Evolutionary conservation across 2,888 invertebrate species (phyloP), one percentile per base, ranked within the genome.

Genomic region (Drosophila differens): DNA sequence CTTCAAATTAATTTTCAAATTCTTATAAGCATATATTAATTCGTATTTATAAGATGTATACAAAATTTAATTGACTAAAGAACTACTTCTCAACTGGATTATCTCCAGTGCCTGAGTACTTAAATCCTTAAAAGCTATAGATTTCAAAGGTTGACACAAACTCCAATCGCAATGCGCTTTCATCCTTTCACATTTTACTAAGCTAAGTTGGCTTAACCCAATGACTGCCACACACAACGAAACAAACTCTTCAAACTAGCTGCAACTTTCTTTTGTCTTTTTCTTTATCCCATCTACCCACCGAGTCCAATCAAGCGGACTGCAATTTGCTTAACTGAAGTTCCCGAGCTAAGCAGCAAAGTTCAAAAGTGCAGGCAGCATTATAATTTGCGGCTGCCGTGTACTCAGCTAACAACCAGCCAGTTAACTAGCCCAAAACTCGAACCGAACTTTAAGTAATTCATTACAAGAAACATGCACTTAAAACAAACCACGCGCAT

Each of bases 331-430:
- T 60, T 78, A 85, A 74, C 76, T 61, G 41, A 81, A 83, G 75
- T 81, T 78, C 51, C 75, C 44, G 47, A 33, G 71, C 76, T 47
- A 82, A 73, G 68, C 76, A 85, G 76, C 68, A 81, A 70, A 85
- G 84, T 85, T 85, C 89, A 85, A 88, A 85, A 88, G 89, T 85
- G 86, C 89, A 85, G 83, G 77, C 89, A 81, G 76, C 84, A 85
- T 85, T 85, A 88, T 85, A 85, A 85, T 85, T 85, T 85, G 89
- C 77, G 84, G 88, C 88, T 85, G 89, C 84, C 84, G 89, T 85
- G 81, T 83, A 81, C 83, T 84, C 72, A 79, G 70, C 80, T 76
- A 81, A 74, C 71, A 70, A 74, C 70, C 74, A 63, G 65, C 53
- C 70, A 65, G 61, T 66, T 74, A 74, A 74, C 79, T 74, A 67